Percentiles rank a stretch among this genome's conserved stretches.
Evolutionary conservation across 2,888 invertebrate species (phyloP).

Genomic region (Chaetogeoica ovagalla): DNA sequence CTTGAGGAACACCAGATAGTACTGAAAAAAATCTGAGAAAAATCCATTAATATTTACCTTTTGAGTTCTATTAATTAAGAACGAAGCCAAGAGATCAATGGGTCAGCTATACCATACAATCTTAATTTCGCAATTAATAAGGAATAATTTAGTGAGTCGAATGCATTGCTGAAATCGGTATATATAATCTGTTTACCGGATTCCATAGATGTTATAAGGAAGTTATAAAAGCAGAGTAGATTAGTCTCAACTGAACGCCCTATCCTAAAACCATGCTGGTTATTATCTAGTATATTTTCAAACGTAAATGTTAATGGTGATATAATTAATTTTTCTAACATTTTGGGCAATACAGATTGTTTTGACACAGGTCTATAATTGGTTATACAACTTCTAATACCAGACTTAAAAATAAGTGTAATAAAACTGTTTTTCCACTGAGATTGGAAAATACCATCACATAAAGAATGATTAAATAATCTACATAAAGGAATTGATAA

Average conservation of each 20-base stretch:
- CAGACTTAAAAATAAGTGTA: conserved; percentile 7
- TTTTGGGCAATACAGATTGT: not conserved
- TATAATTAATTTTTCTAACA: too few relatives aligned
- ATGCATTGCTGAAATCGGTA: conserved; percentile 13
- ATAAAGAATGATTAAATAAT: conserved; percentile 5
- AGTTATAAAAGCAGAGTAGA: not conserved
- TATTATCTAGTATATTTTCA: not conserved
- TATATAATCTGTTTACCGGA: not conserved
- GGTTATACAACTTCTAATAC: not conserved
- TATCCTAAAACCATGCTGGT: conserved; percentile 1
- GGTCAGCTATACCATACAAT: not conserved
- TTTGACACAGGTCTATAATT: conserved; percentile 19
- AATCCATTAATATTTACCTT: not conserved
- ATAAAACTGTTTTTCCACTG: conserved; percentile 26
- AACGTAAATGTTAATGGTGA: too few relatives aligned
- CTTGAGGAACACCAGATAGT: not conserved
- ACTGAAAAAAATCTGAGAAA: too few relatives aligned
- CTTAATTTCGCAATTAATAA: not conserved
- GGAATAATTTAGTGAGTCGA: not conserved
- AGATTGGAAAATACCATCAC: not conserved
- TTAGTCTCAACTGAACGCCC: not conserved
- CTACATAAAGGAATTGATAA: not conserved
- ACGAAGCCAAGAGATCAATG: not conserved
- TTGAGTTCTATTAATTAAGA: not conserved
- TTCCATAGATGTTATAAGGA: not conserved